Evolutionary conservation across 2,113 vertebrate species (phyloP).

Genomic region (Rhea americana): DNA sequence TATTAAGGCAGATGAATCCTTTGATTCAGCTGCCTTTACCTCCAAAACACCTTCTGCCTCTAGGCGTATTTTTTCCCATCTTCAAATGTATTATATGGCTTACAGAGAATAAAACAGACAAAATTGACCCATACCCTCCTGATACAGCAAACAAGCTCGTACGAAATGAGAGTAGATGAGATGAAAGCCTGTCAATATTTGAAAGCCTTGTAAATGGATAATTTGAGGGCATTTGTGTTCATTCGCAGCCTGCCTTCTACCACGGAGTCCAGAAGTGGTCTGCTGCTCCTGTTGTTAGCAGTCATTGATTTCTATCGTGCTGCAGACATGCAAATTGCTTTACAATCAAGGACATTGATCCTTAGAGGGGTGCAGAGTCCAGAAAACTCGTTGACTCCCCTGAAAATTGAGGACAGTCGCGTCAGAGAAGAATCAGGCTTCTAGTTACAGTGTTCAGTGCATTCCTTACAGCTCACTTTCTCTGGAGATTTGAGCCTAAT

Average conservation of each 20-base stretch:
- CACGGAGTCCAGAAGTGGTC: neutral
- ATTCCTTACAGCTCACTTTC: neutral
- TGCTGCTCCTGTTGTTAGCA: neutral
- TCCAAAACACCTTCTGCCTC: neutral
- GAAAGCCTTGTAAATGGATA: neutral
- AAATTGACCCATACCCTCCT: neutral
- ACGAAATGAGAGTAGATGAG: neutral
- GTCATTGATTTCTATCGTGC: neutral
- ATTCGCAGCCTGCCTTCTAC: neutral
- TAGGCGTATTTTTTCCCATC: neutral
- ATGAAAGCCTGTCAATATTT: constrained; percentile 29
- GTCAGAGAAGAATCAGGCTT: neutral
- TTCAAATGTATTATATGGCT: constrained; percentile 23
- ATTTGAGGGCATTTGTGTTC: neutral
- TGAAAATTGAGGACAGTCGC: neutral
- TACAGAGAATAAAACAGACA: constrained; percentile 40
- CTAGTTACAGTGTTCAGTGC: accelerated
- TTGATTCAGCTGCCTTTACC: constrained; percentile 24
- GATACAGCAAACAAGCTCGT: neutral
- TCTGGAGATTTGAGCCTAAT: neutral
- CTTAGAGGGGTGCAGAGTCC: neutral
- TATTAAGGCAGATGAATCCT: constrained; percentile 22
- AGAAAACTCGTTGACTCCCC: neutral
- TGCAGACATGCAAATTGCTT: neutral
- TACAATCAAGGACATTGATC: neutral